A percentile compares a stretch with the other conserved stretches of the same genome.
These are phyloP conservation scores for Enteromius fasciolatus DNA, from an alignment of 2,797 vertebrate species.

Conservation along the genomic window DNA sequence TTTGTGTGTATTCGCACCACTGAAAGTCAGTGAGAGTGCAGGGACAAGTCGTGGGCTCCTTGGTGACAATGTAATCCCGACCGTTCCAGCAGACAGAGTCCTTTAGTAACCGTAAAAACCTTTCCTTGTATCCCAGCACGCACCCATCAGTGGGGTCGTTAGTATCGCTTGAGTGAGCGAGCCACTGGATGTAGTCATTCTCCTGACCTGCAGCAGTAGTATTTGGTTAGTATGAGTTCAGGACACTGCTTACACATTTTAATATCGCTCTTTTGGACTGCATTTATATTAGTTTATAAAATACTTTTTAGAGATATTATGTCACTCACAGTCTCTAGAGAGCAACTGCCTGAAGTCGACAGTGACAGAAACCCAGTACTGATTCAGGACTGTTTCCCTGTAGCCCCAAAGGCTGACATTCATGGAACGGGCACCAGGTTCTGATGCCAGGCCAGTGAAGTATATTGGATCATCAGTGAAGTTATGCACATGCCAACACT, in stretches of 20 bases:
- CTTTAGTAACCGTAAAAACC: slow-evolving; percentile 86
- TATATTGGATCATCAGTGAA: slow-evolving; percentile 85
- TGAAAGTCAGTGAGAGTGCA: slow-evolving; percentile 93
- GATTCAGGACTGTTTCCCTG: slow-evolving; percentile 75
- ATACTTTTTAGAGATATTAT: background rate
- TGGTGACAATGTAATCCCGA: slow-evolving; percentile 82
- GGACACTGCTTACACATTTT: slow-evolving; percentile 1
- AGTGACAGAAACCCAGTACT: slow-evolving; percentile 90
- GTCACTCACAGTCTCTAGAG: slow-evolving; percentile 85
- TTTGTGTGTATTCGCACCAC: slow-evolving; percentile 78
- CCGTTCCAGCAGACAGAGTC: slow-evolving; percentile 92
- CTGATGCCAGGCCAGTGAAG: slow-evolving; percentile 91
- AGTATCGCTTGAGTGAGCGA: slow-evolving; percentile 90
- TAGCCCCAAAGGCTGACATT: slow-evolving; percentile 95
- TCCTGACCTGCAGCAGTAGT: slow-evolving; percentile 78
- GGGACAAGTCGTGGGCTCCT: slow-evolving; percentile 79
- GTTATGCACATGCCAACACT: slow-evolving; percentile 86
- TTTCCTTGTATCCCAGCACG: slow-evolving; percentile 92
- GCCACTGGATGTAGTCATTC: slow-evolving; percentile 89
- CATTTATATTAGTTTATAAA: background rate
- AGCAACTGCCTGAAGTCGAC: slow-evolving; percentile 91
- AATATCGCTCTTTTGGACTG: background rate
- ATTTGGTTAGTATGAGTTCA: background rate
- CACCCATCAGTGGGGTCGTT: slow-evolving; percentile 87
- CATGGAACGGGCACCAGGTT: slow-evolving; percentile 92